Evolutionary conservation across 2,888 invertebrate species (phyloP).

Genomic region (Punctoribates punctum): DNA sequence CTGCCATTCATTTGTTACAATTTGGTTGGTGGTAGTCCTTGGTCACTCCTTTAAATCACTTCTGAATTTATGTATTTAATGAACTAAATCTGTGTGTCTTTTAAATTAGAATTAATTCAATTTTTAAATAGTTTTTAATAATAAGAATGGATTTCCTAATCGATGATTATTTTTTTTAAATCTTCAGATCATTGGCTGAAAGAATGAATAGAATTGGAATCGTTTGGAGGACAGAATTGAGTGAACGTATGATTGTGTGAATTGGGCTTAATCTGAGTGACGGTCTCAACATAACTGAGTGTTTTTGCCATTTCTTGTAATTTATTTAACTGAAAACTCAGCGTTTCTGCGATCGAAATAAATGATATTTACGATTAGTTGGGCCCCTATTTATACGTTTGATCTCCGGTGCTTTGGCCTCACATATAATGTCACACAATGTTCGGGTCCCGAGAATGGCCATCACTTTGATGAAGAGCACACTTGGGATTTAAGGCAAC

Average conservation of each 20-base stretch:
- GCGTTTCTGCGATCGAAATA: conserved; percentile 6
- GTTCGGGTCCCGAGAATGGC: conserved; percentile 27
- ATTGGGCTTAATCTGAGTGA: neutral
- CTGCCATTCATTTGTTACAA: no score
- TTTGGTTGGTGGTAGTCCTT: no score
- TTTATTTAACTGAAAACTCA: conserved; percentile 13
- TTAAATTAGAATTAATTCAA: no score
- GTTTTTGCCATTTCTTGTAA: neutral
- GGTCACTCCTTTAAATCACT: no score
- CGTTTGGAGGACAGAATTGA: no score
- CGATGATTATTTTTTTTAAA: no score
- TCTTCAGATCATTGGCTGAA: no score
- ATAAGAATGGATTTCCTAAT: no score
- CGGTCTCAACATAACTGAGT: neutral
- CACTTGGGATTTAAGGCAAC: conserved; percentile 20
- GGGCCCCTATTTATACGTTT: conserved; percentile 8
- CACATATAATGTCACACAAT: conserved; percentile 27
- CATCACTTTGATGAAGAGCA: conserved; percentile 35
- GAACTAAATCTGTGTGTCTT: no score
- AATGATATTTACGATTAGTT: conserved; percentile 28
- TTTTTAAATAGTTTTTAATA: no score
- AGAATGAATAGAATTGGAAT: no score
- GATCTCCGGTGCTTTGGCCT: conserved; percentile 23
- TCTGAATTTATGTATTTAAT: no score
- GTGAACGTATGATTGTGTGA: neutral